Percentiles rank a stretch among this genome's conserved stretches.
Evolutionary conservation across 37 sponge, comb jelly and placozoan species (phyloP).

Genomic region (Dysidea cf. avara): DNA sequence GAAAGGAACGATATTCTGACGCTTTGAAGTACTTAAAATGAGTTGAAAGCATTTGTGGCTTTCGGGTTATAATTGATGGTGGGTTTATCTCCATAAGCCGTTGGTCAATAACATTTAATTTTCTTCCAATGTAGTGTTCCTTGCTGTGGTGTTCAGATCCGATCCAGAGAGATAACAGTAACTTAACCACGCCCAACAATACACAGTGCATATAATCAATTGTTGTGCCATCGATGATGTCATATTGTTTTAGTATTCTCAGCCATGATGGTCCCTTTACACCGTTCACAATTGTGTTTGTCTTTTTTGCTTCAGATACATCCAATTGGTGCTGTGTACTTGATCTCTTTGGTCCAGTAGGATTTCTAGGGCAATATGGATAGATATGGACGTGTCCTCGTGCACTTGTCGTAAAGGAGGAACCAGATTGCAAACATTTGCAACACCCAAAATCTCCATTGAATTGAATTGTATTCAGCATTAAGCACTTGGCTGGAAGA

Average conservation of each 20-base stretch:
- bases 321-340: background rate
- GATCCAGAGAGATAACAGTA: constrained; percentile 6
- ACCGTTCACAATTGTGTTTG: background rate
- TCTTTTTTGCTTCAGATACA: background rate
- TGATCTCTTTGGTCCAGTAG: constrained; percentile 6
- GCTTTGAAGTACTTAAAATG: no score
- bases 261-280: constrained; percentile 13
- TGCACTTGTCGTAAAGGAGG: no score
- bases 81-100: no score
- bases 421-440: constrained; percentile 6
- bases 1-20: no score
- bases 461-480: constrained; percentile 9
- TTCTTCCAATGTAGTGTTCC: no score
- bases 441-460: constrained; percentile 8
- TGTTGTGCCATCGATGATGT: constrained; percentile 1
- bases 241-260: background rate
- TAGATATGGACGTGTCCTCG: constrained; percentile 11
- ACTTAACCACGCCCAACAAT: constrained; percentile 4
- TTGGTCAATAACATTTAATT: no score
- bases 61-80: no score
- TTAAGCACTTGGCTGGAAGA: background rate
- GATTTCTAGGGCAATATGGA: background rate
- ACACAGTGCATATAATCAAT: constrained; percentile 15
- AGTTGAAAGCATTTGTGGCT: no score
- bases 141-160: no score